Evolutionary conservation across 2,888 invertebrate genomes (phyloP), one percentile per base, ranked within the genome.

Genomic region (Lathronympha strigana): DNA sequence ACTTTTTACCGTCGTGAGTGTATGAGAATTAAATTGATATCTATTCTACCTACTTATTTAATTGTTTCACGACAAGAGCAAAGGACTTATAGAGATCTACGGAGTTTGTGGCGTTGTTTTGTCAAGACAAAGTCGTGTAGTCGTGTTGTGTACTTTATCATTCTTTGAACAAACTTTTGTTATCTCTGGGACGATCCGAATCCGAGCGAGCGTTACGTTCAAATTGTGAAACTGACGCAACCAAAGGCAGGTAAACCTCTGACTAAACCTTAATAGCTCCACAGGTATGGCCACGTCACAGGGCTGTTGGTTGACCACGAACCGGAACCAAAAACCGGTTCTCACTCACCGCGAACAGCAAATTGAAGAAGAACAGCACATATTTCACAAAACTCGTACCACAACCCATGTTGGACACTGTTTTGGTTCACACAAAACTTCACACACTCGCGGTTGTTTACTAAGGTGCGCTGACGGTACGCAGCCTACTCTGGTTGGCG

Each of bases 361-460:
- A 88, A 84, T 96, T 96, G 92, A 96, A 95, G 87, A 95, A 92
- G 86, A 96, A 97, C 78, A 97, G 94, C 77, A 96, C 93, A 88
- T 96, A 96, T 93, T 97, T 97, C 84, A 96, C 94, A 90, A 95
- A 94, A 86, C 95, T 94, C 90, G 95, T 95, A 83, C 95, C 95
- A 87, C 94, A 95, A 91, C 93, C 93, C 94, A 94, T 94, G 81
- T 88, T 93, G 83, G 82, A 77, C 73, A 67, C 84, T 69, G 74
- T 72, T 68, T 69, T 73, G 70, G 73, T 70, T 76, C 77, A 84
- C 83, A 86, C 76, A 86, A 77, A 85, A 85, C 79, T 80, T 79
- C 84, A 83, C 86, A 82, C 88, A 89, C 89, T 77, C 90, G 87
- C 89, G 86, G 76, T 74, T 78, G 77, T 77, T 80, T 83, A 81